phyloP scores from a whole-genome alignment of 2,113 vertebrate species.

The Anthoscopus minutus region DNA sequence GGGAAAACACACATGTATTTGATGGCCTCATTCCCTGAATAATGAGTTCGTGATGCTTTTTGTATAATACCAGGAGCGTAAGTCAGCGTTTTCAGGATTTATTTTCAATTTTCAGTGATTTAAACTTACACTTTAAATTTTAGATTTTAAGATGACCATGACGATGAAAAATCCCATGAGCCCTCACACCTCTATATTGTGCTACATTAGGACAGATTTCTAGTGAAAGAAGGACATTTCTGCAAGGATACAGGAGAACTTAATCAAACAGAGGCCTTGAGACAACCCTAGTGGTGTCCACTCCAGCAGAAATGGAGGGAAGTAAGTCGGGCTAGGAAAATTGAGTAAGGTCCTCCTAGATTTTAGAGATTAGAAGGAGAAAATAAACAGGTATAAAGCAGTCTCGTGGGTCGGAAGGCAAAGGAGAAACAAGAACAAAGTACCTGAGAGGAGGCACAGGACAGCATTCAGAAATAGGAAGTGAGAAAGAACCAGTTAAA shows the following conservation, averaged over 20 bases:
- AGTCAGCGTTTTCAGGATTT: background rate
- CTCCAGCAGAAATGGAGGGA: background rate
- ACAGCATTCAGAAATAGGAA: background rate
- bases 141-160: background rate
- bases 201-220: background rate
- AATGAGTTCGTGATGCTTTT: background rate
- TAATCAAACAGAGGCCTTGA: background rate
- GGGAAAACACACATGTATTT: background rate
- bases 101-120: background rate
- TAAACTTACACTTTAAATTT: background rate
- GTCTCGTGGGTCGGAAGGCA: background rate
- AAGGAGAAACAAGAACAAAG: background rate
- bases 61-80: background rate
- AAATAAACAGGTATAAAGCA: background rate
- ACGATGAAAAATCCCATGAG: fast-evolving
- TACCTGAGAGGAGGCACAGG: background rate
- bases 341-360: background rate
- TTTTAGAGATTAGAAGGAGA: background rate
- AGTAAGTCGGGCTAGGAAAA: background rate
- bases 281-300: background rate
- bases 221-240: background rate
- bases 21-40: background rate
- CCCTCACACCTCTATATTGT: background rate
- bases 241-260: background rate
- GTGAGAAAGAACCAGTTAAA: background rate